Evolutionary conservation across 2,797 vertebrate species (phyloP).

Genomic region (Hippopotamyrus pictus): DNA sequence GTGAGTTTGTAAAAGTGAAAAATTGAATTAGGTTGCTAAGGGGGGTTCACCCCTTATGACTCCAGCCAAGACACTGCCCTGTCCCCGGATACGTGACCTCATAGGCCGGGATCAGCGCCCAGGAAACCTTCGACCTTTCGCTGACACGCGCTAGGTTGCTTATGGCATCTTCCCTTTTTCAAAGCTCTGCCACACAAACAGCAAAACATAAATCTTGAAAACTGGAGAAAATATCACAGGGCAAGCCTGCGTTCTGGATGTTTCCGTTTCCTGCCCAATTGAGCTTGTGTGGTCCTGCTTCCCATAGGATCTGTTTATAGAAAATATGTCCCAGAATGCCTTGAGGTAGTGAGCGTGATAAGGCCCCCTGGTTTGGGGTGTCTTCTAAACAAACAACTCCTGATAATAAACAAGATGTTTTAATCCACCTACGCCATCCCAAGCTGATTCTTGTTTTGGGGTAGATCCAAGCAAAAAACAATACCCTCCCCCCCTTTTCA

Average conservation of each 20-base stretch:
- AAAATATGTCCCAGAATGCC: slow-evolving; percentile 6
- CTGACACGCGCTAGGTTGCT: background rate
- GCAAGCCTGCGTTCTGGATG: background rate
- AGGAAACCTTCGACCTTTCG: slow-evolving; percentile 13
- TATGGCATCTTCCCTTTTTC: background rate
- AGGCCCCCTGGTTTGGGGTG: background rate
- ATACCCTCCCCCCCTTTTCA: background rate
- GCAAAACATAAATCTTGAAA: background rate
- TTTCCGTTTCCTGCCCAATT: background rate
- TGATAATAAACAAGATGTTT: background rate
- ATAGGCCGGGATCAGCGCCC: slow-evolving; percentile 41
- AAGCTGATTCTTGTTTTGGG: background rate
- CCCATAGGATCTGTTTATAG: background rate
- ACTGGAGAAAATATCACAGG: background rate
- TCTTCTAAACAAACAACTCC: slow-evolving; percentile 7
- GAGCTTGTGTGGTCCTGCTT: background rate
- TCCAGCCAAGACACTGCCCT: slow-evolving; percentile 21
- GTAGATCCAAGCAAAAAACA: background rate
- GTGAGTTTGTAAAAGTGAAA: slow-evolving; percentile 71
- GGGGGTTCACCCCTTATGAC: slow-evolving; percentile 47
- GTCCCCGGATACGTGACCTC: slow-evolving; percentile 39
- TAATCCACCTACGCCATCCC: background rate
- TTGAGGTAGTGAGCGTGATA: background rate
- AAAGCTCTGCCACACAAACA: background rate
- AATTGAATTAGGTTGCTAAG: slow-evolving; percentile 73